A percentile compares a stretch with the other conserved stretches of the same genome.
These are phyloP conservation scores for Coccyzus lansbergi DNA, from an alignment of 2,797 vertebrate species.

Conservation along the genomic window DNA sequence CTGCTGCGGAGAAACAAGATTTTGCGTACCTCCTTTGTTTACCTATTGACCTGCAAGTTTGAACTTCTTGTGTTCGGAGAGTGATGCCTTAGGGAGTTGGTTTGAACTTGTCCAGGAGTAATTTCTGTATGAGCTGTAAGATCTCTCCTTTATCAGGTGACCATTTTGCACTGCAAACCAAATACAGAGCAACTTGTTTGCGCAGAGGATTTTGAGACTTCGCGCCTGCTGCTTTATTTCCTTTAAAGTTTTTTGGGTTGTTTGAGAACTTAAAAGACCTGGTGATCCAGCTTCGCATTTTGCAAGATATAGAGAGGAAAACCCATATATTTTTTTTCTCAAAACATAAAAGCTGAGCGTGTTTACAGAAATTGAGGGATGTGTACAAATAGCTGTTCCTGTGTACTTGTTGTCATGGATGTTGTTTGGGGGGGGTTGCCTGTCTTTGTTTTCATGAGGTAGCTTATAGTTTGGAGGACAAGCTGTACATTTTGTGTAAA, in stretches of 20 bases:
- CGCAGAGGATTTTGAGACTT: background rate
- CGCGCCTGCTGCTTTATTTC: background rate
- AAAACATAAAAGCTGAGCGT: background rate
- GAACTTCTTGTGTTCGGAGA: background rate
- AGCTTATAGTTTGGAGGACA: background rate
- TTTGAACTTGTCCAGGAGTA: background rate
- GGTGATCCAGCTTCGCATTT: background rate
- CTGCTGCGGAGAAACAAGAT: background rate
- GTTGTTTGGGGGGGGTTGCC: background rate
- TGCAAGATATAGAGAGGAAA: background rate
- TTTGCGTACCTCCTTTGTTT: background rate
- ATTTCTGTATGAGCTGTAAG: background rate
- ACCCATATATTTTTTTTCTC: background rate
- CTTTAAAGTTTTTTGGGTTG: background rate
- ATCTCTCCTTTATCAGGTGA: background rate
- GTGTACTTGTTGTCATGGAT: background rate
- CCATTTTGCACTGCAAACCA: background rate
- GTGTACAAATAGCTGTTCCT: background rate
- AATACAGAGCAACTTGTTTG: background rate
- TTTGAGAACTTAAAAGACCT: background rate
- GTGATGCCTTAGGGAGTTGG: background rate
- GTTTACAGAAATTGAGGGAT: background rate
- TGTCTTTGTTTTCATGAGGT: background rate
- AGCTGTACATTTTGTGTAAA: accelerated
- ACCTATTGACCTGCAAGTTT: background rate